phyloP scores from a whole-genome alignment of 2,113 vertebrate species.

The Rhegmatorhina hoffmannsi region DNA sequence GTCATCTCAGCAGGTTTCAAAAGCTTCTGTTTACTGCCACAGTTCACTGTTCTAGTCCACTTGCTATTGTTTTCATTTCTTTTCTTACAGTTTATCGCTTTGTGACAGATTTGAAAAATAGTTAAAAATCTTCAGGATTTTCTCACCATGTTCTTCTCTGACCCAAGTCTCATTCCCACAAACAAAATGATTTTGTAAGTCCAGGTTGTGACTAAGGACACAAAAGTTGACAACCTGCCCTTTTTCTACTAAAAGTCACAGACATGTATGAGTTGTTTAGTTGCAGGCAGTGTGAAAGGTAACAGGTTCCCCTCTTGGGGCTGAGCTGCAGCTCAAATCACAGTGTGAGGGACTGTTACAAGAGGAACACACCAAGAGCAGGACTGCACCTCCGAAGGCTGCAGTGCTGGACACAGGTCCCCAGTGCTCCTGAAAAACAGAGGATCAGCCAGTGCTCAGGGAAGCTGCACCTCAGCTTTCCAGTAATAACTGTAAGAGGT shows the following conservation, averaged over 20 bases:
- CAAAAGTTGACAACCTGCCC: background rate
- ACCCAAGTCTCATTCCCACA: background rate
- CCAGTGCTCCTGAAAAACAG: background rate
- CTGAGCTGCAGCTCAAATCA: background rate
- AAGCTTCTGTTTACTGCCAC: background rate
- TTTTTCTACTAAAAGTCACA: background rate
- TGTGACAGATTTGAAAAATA: background rate
- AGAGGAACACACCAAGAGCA: background rate
- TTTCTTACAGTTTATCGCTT: background rate
- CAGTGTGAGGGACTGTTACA: background rate
- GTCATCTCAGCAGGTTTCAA: background rate
- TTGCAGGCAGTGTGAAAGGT: background rate
- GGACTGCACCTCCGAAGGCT: background rate
- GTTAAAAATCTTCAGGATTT: background rate
- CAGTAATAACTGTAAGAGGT: background rate
- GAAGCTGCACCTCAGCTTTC: background rate
- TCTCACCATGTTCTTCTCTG: background rate
- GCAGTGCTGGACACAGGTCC: fast-evolving
- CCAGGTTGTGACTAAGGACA: background rate
- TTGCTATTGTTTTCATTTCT: background rate
- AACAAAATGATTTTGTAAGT: background rate
- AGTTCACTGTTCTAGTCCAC: background rate
- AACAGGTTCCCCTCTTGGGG: background rate
- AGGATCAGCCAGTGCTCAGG: background rate
- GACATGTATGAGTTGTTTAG: background rate